Evolutionary conservation across 2,797 vertebrate genomes (phyloP).

Genomic region (Champsocephalus esox): DNA sequence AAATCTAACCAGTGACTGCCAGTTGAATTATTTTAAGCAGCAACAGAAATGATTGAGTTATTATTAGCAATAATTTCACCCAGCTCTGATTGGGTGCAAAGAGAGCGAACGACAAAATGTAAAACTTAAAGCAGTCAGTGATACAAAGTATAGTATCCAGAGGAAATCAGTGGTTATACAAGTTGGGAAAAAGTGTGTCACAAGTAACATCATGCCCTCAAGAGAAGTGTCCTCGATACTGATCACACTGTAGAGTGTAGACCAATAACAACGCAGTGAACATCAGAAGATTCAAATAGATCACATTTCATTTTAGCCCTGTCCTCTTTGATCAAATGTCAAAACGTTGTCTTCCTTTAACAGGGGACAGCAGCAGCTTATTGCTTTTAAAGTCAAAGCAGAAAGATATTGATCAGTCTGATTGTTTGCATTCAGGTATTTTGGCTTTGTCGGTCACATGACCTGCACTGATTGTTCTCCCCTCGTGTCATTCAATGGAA

Average conservation of each 20-base stretch:
- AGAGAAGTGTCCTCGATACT: slow-evolving; percentile 17
- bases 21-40: too few species aligned
- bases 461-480: neutral
- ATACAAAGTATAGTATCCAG: neutral
- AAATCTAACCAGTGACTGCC: too few species aligned
- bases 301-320: slow-evolving; percentile 16
- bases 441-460: neutral
- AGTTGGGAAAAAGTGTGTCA: slow-evolving; percentile 14
- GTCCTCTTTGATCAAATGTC: slow-evolving; percentile 14
- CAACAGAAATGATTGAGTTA: too few species aligned
- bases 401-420: neutral
- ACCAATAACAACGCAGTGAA: neutral
- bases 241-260: neutral
- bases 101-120: too few species aligned
- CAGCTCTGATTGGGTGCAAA: too few species aligned
- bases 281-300: slow-evolving; percentile 19
- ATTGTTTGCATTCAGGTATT: neutral
- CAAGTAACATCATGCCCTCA: neutral
- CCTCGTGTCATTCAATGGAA: neutral
- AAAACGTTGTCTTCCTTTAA: neutral
- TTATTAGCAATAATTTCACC: too few species aligned
- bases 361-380: neutral
- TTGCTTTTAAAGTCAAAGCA: neutral
- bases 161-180: neutral
- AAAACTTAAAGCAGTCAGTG: neutral